Conservation (phyloP, 2,797 vertebrate genomes). For the Austrolebias charrua region DNA sequence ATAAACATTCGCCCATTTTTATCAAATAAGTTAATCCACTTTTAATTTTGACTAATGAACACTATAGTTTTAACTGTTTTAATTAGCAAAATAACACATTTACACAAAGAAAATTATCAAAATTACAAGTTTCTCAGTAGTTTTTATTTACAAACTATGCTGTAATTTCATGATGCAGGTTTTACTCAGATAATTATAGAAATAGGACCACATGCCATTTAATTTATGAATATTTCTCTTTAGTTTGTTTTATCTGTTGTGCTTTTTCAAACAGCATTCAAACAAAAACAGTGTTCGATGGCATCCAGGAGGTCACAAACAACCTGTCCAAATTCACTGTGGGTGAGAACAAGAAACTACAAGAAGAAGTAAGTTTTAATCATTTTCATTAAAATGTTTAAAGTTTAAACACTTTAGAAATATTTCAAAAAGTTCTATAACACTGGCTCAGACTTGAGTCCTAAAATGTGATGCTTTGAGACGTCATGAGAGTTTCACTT, state of each 20-base stretch:
- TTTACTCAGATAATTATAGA: neutral
- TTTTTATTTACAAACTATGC: too few relatives aligned
- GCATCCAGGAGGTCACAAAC: conserved; percentile 60
- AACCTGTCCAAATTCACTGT: conserved; percentile 65
- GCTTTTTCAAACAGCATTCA: conserved; percentile 58
- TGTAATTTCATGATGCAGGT: neutral
- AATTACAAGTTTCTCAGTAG: too few relatives aligned
- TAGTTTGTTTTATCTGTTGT: conserved; percentile 1
- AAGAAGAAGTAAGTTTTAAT: conserved; percentile 66
- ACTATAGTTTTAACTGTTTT: too few relatives aligned
- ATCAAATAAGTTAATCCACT: too few relatives aligned
- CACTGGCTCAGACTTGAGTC: neutral
- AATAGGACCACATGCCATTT: neutral
- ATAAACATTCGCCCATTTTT: too few relatives aligned
- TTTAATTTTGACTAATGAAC: too few relatives aligned
- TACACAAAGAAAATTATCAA: too few relatives aligned
- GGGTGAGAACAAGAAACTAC: conserved; percentile 67
- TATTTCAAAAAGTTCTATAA: neutral
- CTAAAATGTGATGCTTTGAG: neutral
- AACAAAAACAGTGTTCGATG: conserved; percentile 48
- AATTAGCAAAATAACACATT: too few relatives aligned
- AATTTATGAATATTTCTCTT: neutral
- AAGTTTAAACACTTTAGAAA: too few relatives aligned
- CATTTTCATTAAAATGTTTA: neutral
- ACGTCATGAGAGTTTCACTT: too few relatives aligned